These are phyloP conservation scores for Pseudochirops corinnae DNA, from an alignment of 2,797 vertebrate genomes.

Conservation along the genomic window DNA sequence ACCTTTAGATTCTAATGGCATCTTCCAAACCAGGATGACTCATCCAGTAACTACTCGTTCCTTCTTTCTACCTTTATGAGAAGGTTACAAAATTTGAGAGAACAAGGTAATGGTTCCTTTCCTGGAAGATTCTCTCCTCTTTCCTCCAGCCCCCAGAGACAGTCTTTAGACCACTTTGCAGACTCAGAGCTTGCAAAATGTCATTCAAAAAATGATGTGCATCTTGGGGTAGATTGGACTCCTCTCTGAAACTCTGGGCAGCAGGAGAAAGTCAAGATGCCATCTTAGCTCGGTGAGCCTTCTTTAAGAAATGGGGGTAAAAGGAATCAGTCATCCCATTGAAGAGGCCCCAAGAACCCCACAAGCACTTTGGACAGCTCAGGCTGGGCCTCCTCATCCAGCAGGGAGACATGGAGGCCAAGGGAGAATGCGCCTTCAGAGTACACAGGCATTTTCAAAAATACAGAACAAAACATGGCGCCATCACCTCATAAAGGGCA, in stretches of 20 bases:
- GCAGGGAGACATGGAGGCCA: too few species aligned
- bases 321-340: background rate
- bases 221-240: conserved; percentile 62
- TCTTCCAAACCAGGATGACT: conserved; percentile 74
- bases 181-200: conserved; percentile 78
- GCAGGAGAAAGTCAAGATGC: background rate
- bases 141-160: conserved; percentile 67
- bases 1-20: conserved; percentile 83
- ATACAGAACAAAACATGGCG: too few species aligned
- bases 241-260: background rate
- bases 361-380: background rate
- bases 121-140: conserved; percentile 79
- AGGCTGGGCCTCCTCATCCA: background rate
- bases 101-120: conserved; percentile 73
- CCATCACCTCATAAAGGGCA: conserved; percentile 63
- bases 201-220: conserved; percentile 80
- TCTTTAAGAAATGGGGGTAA: background rate
- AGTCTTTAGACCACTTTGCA: conserved; percentile 79
- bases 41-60: conserved; percentile 67
- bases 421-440: background rate
- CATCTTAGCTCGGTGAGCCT: background rate
- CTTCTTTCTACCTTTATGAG: conserved; percentile 78
- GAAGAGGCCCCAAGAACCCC: background rate
- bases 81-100: conserved; percentile 82
- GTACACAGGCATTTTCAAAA: background rate